Evolutionary conservation across 2,113 vertebrate genomes (phyloP), one percentile per base, ranked within the genome.

Genomic region (Oncorhynchus keta): DNA sequence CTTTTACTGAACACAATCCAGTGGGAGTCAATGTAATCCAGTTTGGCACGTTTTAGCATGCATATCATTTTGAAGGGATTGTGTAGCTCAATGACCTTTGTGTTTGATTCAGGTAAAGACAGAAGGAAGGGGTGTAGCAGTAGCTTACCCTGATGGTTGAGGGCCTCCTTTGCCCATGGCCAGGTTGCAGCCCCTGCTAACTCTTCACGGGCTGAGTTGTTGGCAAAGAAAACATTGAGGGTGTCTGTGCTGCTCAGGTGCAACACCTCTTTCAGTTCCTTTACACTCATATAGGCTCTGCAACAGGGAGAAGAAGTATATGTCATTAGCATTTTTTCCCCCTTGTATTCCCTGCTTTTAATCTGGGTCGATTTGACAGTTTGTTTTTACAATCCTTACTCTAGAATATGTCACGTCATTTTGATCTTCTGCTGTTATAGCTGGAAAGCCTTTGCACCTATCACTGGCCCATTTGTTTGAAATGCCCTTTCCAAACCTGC

Each of bases 121-220:
- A 26, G 26, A 28, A 67, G 24, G 14, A 32, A 4, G 24, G 9
- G 6, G 12, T 68, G n/a, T 4, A 24, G 7, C 20, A 22, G 22
- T 20, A 1, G 32, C 80, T 86, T 76, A 96, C 96, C 96, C 80
- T 95, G 89, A 77, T 95, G 92, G 68, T 89, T 95, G 1, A 97
- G 92, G 45, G 98, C 96, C 76, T 99, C 97, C 77, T 99, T 99
- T 57, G 97, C 96, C 98, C 98, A 99, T 0, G 98, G 98, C 98
- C 98, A 99, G 48, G 97, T 99, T 39, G 97, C 98, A 73, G 96
- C 94, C 78, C 98, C 98, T 51, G 96, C 97, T 83, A 99, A 87
- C 71, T 97, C 95, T 78, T 99, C 96, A 28, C 95, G 91, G 24
- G 95, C 94, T 0, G 97, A 99, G 81, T 94, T 97, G 81, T 89